phyloP scores from a whole-genome alignment of 2,888 invertebrate species.

The Sipunculus nudus region DNA sequence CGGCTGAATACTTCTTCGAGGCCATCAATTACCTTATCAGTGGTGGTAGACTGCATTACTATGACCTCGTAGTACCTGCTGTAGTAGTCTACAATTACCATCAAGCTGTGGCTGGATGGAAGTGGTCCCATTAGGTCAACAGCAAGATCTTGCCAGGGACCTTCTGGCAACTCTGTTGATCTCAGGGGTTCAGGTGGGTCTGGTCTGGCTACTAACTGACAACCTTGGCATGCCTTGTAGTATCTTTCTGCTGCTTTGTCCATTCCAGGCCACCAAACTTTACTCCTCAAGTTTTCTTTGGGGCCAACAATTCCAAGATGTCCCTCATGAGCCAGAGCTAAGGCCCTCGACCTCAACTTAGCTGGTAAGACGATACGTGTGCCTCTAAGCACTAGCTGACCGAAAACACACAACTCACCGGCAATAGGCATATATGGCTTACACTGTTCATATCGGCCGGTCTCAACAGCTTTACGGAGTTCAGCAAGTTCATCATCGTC shows the following conservation, averaged over 20 bases:
- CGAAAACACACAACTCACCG: neutral
- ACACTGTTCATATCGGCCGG: neutral
- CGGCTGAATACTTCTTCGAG: neutral
- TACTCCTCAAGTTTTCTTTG: slow-evolving; percentile 29
- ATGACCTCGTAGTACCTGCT: no score
- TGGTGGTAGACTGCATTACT: neutral
- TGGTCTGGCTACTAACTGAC: slow-evolving; percentile 22
- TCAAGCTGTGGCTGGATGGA: slow-evolving; percentile 23
- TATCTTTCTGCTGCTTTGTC: slow-evolving; percentile 30
- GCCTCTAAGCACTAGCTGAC: neutral
- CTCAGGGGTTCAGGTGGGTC: slow-evolving; percentile 25
- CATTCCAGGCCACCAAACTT: slow-evolving; percentile 46
- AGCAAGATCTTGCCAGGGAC: slow-evolving; percentile 28
- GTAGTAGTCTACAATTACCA: no score
- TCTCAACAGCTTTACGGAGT: neutral
- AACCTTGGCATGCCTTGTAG: slow-evolving; percentile 33
- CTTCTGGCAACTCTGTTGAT: slow-evolving; percentile 20
- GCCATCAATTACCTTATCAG: slow-evolving; percentile 1
- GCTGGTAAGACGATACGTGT: neutral
- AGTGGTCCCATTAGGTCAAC: slow-evolving; percentile 28
- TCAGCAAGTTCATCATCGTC: neutral
- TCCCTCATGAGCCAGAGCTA: slow-evolving; percentile 38
- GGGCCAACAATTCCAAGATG: slow-evolving; percentile 28
- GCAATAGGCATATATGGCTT: neutral
- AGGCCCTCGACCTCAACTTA: slow-evolving; percentile 17